Evolutionary conservation across 2,797 vertebrate genomes (phyloP).

Genomic region (Pelodytes ibericus): DNA sequence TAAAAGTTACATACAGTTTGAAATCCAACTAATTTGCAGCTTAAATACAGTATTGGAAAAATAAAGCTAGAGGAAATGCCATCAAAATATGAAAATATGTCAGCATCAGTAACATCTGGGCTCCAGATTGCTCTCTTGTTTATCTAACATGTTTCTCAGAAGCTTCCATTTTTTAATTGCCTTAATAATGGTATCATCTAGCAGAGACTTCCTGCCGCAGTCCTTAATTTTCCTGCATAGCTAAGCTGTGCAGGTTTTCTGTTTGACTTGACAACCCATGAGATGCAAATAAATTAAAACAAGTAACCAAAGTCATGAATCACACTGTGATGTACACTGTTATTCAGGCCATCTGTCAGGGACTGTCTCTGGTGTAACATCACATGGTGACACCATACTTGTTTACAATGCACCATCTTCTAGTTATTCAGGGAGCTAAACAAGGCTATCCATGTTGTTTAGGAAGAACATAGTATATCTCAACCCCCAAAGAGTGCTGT

Average conservation of each 20-base stretch:
- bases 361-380: conserved; percentile 14
- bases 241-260: not conserved
- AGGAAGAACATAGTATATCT: not conserved
- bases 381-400: conserved; percentile 8
- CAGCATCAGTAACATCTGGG: conserved; percentile 31
- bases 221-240: not conserved
- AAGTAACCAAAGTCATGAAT: conserved; percentile 7
- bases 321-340: not conserved
- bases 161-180: not conserved
- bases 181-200: not conserved
- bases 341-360: conserved; percentile 22
- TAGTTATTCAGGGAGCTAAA: not conserved
- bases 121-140: conserved; percentile 15
- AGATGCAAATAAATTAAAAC: conserved; percentile 7
- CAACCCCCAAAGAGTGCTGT: too few relatives aligned
- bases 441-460: conserved; percentile 9
- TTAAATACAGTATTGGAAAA: conserved; percentile 9
- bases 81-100: conserved; percentile 12
- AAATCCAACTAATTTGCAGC: not conserved
- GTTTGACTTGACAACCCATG: not conserved
- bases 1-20: too few relatives aligned
- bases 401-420: conserved; percentile 12
- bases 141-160: conserved; percentile 2
- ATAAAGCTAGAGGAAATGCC: conserved; percentile 11
- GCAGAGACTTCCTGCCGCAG: not conserved